Base-by-base conservation (phyloP, 2,888 invertebrate species). In the Drosophila cyrtoloma region DNA sequence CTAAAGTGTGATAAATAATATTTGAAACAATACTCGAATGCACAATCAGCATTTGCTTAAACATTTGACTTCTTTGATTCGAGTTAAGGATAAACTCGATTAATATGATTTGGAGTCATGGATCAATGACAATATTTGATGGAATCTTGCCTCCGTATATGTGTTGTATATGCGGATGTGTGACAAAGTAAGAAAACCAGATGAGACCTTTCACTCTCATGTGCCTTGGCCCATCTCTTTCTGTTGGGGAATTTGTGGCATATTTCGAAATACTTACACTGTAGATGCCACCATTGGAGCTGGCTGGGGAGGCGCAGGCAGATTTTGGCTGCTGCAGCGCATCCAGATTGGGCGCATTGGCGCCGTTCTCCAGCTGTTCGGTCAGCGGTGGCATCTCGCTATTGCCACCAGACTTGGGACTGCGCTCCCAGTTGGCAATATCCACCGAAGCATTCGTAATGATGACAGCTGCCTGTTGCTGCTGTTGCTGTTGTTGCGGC, bases 281-380 rank as follows among this genome's bases (percentile, higher is more conserved):
- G 92, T 97, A 98, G 42, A 97, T 96, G 1, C 98, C 98, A 0
- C 98, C 98, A 92, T 97, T 97, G n/a, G 97, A 97, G 87, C 97
- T 97, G 16, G 97, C 97, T 0, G 98, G 97, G 0, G 97, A 97
- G 7, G 96, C 96, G 86, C 97, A 97, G 42, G 95, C 95, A 0
- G 96, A 96, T 51, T 96, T 93, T 2, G 93, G 93, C 71, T 94
- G 92, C 53, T 92, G 92, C 32, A 94, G 81, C 10, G 91, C 92
- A 80, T 93, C 92, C 71, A 92, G 73, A 50, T 81, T 75, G 28
- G 72, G 55, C 2, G 61, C 75, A 35, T 26, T 77, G 19, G 10
- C 44, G 12, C n/a, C 52, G 4, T 26, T 10, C 19, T 62, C 51
- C 55, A 50, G 19, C 80, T 96, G 96, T 77, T 96, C 96, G 7